Conservation (phyloP, 1,140 invertebrate species). For the Euura saliciscinereae region DNA sequence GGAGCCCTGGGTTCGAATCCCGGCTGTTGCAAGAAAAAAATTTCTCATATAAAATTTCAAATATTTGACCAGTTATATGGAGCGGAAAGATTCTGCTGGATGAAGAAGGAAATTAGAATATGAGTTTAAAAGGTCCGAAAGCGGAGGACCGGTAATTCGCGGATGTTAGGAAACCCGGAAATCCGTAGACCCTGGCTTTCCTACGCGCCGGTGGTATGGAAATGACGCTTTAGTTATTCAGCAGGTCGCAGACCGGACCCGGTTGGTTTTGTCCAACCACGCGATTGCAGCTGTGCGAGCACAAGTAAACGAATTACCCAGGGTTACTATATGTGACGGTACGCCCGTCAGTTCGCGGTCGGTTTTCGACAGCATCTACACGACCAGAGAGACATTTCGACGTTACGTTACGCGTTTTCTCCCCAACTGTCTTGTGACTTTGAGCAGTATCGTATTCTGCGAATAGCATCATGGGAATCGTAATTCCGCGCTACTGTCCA, state of each 20-base stretch:
- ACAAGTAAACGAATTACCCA: background rate
- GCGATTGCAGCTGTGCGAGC: background rate
- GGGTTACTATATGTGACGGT: background rate
- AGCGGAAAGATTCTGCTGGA: too few species aligned
- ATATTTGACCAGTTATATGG: too few species aligned
- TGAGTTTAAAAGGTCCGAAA: too few species aligned
- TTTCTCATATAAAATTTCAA: background rate
- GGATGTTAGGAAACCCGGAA: background rate
- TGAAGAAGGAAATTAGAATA: too few species aligned
- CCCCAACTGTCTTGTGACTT: too few species aligned
- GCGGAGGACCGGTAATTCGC: background rate
- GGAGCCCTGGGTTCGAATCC: background rate
- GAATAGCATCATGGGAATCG: too few species aligned
- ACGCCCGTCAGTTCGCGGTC: background rate
- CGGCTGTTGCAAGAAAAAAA: background rate
- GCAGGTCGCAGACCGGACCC: background rate
- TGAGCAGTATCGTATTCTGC: too few species aligned
- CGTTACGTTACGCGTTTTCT: background rate
- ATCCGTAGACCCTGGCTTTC: background rate
- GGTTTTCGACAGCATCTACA: too few species aligned
- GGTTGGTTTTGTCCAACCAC: background rate
- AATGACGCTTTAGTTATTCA: constrained; percentile 1
- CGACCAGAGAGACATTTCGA: background rate
- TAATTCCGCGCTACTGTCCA: too few species aligned
- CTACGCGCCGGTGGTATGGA: background rate